Evolutionary conservation across 2,888 invertebrate genomes (phyloP), one percentile per base, ranked within the genome.

Genomic region (Carabus problematicus): DNA sequence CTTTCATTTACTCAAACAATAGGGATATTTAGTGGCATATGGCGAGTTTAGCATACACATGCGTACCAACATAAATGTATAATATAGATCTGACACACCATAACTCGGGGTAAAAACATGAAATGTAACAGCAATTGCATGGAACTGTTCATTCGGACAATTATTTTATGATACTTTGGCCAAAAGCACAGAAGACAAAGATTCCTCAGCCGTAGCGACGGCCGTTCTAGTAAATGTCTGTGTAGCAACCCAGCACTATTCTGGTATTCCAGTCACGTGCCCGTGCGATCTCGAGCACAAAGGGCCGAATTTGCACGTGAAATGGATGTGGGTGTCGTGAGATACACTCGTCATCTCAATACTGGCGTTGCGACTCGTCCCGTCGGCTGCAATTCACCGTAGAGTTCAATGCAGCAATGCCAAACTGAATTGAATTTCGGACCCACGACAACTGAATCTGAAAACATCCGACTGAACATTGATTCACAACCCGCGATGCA

Each of bases 221-320:
- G n/a, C 2, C 29, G 29, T 29, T 29, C 29, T 29, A 29, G 29
- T 29, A 29, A 29, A 29, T 29, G 29, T 29, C 29, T 29, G 29
- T 29, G 29, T 29, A 29, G 6, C 29, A 52, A 74, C 75, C 72
- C 75, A 75, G 73, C 74, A 76, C 72, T 73, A 74, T 75, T 75
- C 74, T 71, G 71, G 75, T 74, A 74, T 73, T 75, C 72, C 72
- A 74, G 73, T 74, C 74, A 72, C 70, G 71, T 72, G 71, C 71
- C 63, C 72, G 56, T 64, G 63, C 61, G 68, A 67, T 55, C 59
- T 19, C 45, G 71, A 68, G 70, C 75, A 81, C 79, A 81, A 81
- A 81, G 79, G 79, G 75, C 74, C 75, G 76, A 80, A 80, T 81
- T 81, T 81, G 80, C 80, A 79, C 79, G 79, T 80, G 80, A 80